A percentile compares a stretch with the other conserved stretches of the same genome.
phyloP scores from a whole-genome alignment of 2,113 vertebrate genomes.

The Alexandromys fortis region DNA sequence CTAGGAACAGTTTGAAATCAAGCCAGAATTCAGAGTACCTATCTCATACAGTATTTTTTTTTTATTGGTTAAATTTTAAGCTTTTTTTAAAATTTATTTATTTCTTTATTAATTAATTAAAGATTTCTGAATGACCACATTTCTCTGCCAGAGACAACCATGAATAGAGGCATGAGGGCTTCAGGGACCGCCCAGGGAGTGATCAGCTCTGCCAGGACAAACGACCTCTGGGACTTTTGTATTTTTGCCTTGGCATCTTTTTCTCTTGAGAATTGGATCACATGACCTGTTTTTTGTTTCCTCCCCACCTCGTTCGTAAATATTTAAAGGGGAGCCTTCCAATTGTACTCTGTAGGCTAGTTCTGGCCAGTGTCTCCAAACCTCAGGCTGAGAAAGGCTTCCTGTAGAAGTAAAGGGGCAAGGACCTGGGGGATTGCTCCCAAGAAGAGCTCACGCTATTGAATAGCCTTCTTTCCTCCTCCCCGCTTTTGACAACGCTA shows the following conservation, averaged over 20 bases:
- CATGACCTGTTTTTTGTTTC: not conserved
- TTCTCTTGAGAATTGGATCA: not conserved
- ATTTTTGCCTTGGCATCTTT: not conserved
- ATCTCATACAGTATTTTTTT: not conserved
- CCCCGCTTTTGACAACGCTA: not conserved
- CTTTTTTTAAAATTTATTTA: too few relatives aligned
- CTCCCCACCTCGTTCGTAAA: not conserved
- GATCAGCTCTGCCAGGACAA: not conserved
- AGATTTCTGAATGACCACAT: too few relatives aligned
- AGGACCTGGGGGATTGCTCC: not conserved
- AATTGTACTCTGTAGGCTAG: not conserved
- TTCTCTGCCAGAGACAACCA: not conserved
- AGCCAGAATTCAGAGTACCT: constrained; percentile 4
- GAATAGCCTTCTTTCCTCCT: not conserved
- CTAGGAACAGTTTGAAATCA: not conserved
- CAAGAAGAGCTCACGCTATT: not conserved
- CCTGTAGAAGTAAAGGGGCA: rapidly evolving
- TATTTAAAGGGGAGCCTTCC: not conserved
- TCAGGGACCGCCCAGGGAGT: not conserved
- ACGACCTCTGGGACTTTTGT: not conserved
- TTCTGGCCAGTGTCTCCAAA: not conserved
- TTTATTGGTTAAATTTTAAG: too few relatives aligned
- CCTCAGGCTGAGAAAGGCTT: too few relatives aligned
- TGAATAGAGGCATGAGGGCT: not conserved
- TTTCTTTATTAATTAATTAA: too few relatives aligned